A percentile compares a stretch with the other conserved stretches of the same genome.
Conservation (phyloP, 2,113 vertebrate genomes). For the Cyprinodon variegatus region DNA sequence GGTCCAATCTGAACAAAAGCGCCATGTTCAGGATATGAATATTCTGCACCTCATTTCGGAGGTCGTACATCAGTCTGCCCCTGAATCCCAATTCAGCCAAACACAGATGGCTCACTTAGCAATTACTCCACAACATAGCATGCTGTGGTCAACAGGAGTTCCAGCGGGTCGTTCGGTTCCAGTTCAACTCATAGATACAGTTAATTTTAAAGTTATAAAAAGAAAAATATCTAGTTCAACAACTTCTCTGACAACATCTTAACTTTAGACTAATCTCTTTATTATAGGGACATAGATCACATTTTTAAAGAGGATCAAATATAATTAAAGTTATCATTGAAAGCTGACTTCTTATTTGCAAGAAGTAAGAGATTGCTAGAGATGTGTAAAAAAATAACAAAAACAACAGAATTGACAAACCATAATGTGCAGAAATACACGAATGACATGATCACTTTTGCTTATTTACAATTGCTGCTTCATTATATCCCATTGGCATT, state of each 20-base stretch:
- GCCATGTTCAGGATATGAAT: no score
- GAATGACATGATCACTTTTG: background rate
- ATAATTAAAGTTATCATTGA: background rate
- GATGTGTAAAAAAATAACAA: background rate
- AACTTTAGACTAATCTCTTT: background rate
- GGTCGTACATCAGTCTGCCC: no score
- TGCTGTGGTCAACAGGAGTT: no score
- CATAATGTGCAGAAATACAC: background rate
- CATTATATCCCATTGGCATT: slow-evolving; percentile 8
- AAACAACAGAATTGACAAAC: background rate
- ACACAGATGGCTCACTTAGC: no score
- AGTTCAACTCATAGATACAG: background rate
- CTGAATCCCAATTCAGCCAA: no score
- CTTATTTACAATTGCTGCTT: slow-evolving; percentile 11
- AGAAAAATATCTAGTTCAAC: background rate
- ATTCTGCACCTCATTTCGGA: no score
- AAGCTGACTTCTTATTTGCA: background rate
- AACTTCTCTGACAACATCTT: background rate
- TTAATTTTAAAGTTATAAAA: background rate
- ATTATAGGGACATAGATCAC: background rate
- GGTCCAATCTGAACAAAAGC: no score
- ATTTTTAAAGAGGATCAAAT: background rate
- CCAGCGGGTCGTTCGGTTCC: no score
- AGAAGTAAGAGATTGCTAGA: background rate
- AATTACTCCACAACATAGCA: no score